These are phyloP conservation scores for Leptocoma aspasia DNA, from an alignment of 2,113 vertebrate genomes.

Conservation along the genomic window DNA sequence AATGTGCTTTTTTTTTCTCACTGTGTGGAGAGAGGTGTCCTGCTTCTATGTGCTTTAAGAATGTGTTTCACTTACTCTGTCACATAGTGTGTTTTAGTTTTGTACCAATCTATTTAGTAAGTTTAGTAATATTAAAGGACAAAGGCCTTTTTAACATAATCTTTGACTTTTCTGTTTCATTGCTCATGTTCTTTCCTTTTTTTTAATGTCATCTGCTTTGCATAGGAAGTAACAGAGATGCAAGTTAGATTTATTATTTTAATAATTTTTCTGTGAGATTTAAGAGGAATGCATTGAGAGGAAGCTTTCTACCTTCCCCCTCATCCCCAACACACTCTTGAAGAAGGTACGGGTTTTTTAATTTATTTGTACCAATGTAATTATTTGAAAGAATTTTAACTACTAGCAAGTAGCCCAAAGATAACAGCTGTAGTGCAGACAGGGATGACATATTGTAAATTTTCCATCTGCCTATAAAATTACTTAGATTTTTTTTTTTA, in stretches of 20 bases:
- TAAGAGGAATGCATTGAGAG: neutral
- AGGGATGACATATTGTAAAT: neutral
- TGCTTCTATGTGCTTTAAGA: neutral
- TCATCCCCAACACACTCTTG: neutral
- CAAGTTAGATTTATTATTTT: neutral
- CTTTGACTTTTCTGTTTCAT: neutral
- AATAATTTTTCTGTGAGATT: neutral
- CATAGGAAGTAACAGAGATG: neutral
- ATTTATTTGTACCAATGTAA: neutral
- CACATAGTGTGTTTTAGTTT: neutral
- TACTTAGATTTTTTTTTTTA: neutral
- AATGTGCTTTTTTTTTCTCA: neutral
- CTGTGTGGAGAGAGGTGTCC: neutral
- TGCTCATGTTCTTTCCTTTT: neutral
- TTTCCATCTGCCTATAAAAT: neutral
- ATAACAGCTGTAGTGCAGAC: neutral
- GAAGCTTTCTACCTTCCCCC: accelerated
- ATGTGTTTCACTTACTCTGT: neutral
- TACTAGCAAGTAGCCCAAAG: neutral
- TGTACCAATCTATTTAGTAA: neutral
- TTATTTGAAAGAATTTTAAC: neutral
- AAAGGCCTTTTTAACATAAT: neutral
- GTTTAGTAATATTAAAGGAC: neutral
- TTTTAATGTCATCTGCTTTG: neutral
- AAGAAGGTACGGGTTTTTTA: neutral